Conservation (phyloP, 2,797 vertebrate species). For the Amblyopsis hoosieri region DNA sequence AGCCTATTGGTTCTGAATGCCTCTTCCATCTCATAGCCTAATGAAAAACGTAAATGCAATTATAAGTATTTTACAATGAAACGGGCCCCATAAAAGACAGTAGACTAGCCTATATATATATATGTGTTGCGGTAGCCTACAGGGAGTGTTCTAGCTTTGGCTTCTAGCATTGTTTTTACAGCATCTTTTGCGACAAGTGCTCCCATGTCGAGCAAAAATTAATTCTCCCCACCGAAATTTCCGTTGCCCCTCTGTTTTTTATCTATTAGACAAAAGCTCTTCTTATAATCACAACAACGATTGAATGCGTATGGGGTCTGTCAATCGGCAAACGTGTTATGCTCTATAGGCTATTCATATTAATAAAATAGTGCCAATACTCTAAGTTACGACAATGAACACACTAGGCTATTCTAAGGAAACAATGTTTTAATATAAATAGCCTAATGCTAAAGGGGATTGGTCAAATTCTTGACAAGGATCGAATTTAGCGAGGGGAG, state of each 20-base stretch:
- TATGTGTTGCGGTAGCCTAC: neutral
- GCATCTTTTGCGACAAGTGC: constrained; percentile 55
- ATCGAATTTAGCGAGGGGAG: too few species aligned
- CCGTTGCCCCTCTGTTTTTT: neutral
- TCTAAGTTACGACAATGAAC: too few species aligned
- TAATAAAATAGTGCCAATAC: too few species aligned
- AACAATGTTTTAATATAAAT: too few species aligned
- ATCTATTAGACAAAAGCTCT: too few species aligned
- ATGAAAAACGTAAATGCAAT: neutral
- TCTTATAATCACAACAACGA: too few species aligned
- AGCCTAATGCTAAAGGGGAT: too few species aligned
- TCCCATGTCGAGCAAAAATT: constrained; percentile 1
- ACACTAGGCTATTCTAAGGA: too few species aligned
- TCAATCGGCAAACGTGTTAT: too few species aligned
- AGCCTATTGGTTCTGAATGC: neutral
- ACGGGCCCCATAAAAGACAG: neutral
- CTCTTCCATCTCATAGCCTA: constrained; percentile 2
- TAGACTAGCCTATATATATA: neutral
- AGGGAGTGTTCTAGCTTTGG: neutral
- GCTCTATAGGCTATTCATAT: too few species aligned
- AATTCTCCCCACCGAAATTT: neutral
- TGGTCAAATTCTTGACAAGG: too few species aligned
- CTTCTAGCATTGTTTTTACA: constrained; percentile 11
- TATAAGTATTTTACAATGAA: neutral
- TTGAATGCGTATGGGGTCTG: too few species aligned